Evolutionary conservation across 2,888 invertebrate species (phyloP).

Genomic region (Trichopria drosophilae): DNA sequence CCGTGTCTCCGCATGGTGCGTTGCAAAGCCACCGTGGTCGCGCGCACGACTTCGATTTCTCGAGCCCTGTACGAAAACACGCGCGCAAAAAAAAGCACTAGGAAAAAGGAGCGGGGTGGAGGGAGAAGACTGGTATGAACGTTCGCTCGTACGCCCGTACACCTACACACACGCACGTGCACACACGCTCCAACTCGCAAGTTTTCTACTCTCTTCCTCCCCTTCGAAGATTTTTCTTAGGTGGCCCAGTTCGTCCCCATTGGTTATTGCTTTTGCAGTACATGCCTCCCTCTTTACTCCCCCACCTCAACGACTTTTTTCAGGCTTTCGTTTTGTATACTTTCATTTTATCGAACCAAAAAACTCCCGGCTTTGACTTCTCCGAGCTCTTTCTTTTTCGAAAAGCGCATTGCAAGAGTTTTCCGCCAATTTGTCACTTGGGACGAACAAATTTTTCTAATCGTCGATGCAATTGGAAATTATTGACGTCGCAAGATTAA

Average conservation of each 20-base stretch:
- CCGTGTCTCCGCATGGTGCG: conserved; percentile 25
- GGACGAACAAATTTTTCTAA: too few species aligned
- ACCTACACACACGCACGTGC: conserved; percentile 24
- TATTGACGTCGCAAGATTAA: too few species aligned
- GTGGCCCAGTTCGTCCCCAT: conserved; percentile 52
- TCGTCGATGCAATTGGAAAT: too few species aligned
- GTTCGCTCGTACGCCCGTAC: too few species aligned
- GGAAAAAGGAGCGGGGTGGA: neutral
- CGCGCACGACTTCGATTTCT: conserved; percentile 38
- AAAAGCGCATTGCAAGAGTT: too few species aligned
- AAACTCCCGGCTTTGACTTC: conserved; percentile 8
- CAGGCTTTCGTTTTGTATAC: too few species aligned
- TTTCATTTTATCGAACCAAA: too few species aligned
- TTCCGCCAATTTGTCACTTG: too few species aligned
- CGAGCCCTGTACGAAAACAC: conserved; percentile 34
- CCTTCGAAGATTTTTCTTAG: conserved; percentile 50
- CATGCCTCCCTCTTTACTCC: conserved; percentile 28
- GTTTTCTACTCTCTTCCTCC: conserved; percentile 40
- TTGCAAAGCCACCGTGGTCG: too few species aligned
- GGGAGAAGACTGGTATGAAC: conserved; percentile 28
- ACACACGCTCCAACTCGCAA: conserved; percentile 34
- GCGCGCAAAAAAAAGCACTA: conserved; percentile 1
- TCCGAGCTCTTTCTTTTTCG: conserved; percentile 8
- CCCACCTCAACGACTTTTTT: neutral
- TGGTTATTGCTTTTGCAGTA: conserved; percentile 48